These are phyloP conservation scores for Stenolophus ochropezus DNA, from an alignment of 2,888 invertebrate genomes.

Conservation along the genomic window DNA sequence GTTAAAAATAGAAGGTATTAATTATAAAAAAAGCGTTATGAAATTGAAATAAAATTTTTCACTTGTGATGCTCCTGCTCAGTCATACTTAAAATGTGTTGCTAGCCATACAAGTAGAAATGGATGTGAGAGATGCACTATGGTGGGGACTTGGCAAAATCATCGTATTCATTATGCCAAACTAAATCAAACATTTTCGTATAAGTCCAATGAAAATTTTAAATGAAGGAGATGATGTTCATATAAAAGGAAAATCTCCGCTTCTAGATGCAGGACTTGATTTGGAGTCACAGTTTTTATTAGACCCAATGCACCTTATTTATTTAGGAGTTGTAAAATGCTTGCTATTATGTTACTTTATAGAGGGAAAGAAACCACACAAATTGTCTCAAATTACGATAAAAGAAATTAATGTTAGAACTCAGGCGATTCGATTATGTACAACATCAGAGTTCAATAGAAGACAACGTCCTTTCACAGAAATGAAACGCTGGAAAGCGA, in stretches of 20 bases:
- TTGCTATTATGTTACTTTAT: conserved; percentile 7
- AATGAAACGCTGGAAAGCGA: conserved; percentile 27
- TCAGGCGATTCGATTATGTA: neutral
- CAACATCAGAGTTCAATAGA: neutral
- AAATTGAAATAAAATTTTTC: too few relatives aligned
- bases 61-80: too few relatives aligned
- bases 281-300: neutral
- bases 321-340: conserved; percentile 2
- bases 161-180: neutral
- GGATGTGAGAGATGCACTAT: conserved; percentile 24
- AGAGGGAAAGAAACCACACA: neutral
- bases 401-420: conserved; percentile 17
- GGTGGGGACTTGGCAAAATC: conserved; percentile 4
- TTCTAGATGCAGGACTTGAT: neutral
- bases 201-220: conserved; percentile 2
- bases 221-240: neutral
- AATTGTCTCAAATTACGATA: conserved; percentile 18
- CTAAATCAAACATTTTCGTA: neutral
- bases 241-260: neutral
- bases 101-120: conserved; percentile 14
- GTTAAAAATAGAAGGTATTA: too few relatives aligned
- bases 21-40: too few relatives aligned
- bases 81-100: conserved; percentile 1
- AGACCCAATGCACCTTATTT: conserved; percentile 8
- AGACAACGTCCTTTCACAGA: neutral